phyloP scores from a whole-genome alignment of 2,888 invertebrate genomes.

The Drosophila prolongata region DNA sequence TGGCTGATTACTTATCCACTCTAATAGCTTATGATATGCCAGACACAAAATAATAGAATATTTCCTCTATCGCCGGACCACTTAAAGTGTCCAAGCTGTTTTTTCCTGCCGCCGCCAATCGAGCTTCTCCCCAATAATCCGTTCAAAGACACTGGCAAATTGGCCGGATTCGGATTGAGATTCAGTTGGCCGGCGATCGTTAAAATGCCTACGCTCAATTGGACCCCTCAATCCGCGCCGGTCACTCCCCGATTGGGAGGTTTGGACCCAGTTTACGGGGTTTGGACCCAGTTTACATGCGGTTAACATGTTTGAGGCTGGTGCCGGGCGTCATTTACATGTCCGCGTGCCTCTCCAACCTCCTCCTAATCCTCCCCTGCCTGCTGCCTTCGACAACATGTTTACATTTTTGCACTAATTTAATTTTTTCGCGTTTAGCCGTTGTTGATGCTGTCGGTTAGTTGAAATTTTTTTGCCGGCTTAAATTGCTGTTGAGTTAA shows the following conservation, averaged over 20 bases:
- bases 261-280: constrained; percentile 2
- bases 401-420: constrained; percentile 79
- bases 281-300: constrained; percentile 63
- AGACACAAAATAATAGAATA: constrained; percentile 8
- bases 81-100: constrained; percentile 19
- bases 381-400: constrained; percentile 66
- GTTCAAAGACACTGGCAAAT: constrained; percentile 45
- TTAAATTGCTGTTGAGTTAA: constrained; percentile 80
- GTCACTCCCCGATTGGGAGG: constrained; percentile 10
- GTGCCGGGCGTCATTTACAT: constrained; percentile 79
- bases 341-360: constrained; percentile 61
- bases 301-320: constrained; percentile 75
- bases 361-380: constrained; percentile 39
- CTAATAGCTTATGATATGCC: not conserved
- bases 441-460: constrained; percentile 42
- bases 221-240: constrained; percentile 20
- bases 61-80: constrained; percentile 2
- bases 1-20: not conserved
- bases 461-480: constrained; percentile 52
- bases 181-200: constrained; percentile 32
- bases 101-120: constrained; percentile 26
- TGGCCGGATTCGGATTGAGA: constrained; percentile 22
- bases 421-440: constrained; percentile 71
- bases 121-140: constrained; percentile 36
- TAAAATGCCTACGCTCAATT: constrained; percentile 47